Conservation (phyloP, 92 coral and sea anemone species). For the Ricordea florida region DNA sequence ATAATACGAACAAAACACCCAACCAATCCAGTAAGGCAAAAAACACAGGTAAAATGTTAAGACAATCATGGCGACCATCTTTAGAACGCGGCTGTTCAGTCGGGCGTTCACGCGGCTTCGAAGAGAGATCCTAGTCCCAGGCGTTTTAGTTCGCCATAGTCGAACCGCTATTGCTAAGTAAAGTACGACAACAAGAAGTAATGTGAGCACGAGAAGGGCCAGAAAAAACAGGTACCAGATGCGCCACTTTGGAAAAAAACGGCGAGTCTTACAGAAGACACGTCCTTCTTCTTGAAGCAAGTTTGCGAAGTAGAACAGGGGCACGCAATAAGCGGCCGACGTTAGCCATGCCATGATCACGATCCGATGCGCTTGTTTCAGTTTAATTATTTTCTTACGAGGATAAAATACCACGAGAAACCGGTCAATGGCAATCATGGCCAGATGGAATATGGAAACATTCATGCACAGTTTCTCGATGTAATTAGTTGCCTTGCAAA, state of each 20-base stretch:
- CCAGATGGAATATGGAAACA: slow-evolving; percentile 60
- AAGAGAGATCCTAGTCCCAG: slow-evolving; percentile 40
- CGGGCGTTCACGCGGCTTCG: slow-evolving; percentile 45
- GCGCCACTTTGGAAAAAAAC: slow-evolving; percentile 58
- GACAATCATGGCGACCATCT: slow-evolving; percentile 67
- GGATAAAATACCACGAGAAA: slow-evolving; percentile 61
- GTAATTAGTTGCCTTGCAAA: slow-evolving; percentile 59
- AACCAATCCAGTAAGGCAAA: slow-evolving; percentile 72
- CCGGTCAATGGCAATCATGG: slow-evolving; percentile 59
- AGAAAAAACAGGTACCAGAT: slow-evolving; percentile 58
- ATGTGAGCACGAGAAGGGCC: slow-evolving; percentile 45
- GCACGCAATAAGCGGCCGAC: slow-evolving; percentile 44
- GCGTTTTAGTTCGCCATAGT: slow-evolving; percentile 40
- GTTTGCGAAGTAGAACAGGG: slow-evolving; percentile 49
- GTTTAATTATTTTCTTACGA: slow-evolving; percentile 50
- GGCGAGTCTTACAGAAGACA: slow-evolving; percentile 45
- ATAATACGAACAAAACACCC: slow-evolving; percentile 70
- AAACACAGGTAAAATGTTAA: slow-evolving; percentile 52
- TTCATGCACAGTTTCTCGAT: slow-evolving; percentile 62
- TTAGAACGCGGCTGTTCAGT: slow-evolving; percentile 42
- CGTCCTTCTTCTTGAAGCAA: slow-evolving; percentile 7
- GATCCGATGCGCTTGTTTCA: slow-evolving; percentile 21
- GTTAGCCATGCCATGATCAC: slow-evolving; percentile 39
- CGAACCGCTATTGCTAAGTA: slow-evolving; percentile 50
- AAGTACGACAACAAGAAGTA: slow-evolving; percentile 35